Conservation (phyloP, 2,888 invertebrate species). For the Shargacucullia verbasci region DNA sequence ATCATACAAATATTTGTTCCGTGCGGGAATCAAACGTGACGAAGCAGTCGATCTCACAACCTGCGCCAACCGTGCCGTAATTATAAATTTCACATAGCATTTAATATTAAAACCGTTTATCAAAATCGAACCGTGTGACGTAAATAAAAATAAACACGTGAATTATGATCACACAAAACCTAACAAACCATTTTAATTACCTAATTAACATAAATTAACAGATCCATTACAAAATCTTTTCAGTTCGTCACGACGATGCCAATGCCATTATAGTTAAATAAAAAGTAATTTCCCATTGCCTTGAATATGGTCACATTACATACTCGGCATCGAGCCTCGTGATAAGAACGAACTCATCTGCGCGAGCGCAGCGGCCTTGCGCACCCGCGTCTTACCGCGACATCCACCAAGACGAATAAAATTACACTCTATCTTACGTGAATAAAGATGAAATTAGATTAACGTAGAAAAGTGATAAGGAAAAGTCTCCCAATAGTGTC, state of each 20-base stretch:
- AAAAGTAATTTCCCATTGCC: conserved; percentile 48
- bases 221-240: conserved; percentile 23
- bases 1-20: no score
- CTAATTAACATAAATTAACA: conserved; percentile 34
- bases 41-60: no score
- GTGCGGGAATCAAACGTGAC: no score
- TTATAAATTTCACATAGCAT: no score
- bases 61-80: no score
- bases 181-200: conserved; percentile 1
- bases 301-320: conserved; percentile 55
- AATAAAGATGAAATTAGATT: conserved; percentile 45
- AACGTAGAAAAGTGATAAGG: conserved; percentile 42
- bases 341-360: conserved; percentile 80
- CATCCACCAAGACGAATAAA: conserved; percentile 18
- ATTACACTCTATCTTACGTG: conserved; percentile 36
- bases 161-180: background rate
- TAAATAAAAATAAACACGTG: background rate
- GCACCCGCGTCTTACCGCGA: conserved; percentile 70
- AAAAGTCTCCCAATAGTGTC: conserved; percentile 37
- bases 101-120: no score
- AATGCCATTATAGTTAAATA: conserved; percentile 36
- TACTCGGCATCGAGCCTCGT: conserved; percentile 62
- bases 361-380: conserved; percentile 76
- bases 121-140: background rate
- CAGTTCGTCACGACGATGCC: conserved; percentile 18